Conservation (phyloP, 2,888 invertebrate species). For the Epinotia bilunana region DNA sequence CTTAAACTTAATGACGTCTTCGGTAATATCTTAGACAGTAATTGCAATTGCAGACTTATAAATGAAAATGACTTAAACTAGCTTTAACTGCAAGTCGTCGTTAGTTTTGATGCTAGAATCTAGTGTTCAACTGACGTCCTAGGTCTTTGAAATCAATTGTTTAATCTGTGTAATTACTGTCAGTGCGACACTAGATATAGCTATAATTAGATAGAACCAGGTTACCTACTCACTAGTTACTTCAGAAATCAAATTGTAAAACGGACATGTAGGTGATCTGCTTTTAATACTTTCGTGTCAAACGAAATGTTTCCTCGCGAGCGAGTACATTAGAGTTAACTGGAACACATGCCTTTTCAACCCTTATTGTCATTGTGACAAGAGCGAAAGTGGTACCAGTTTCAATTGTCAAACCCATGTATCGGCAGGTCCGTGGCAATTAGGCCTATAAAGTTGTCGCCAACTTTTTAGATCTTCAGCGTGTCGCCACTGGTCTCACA, state of each 20-base stretch:
- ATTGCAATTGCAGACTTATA: background rate
- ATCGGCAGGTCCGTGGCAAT: background rate
- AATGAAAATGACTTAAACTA: conserved; percentile 10
- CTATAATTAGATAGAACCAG: background rate
- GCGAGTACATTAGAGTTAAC: background rate
- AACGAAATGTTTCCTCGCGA: background rate
- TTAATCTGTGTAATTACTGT: background rate
- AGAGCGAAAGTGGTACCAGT: background rate
- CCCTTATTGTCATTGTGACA: background rate
- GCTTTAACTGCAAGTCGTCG: conserved; percentile 13
- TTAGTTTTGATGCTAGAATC: conserved; percentile 2
- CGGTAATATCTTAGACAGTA: background rate
- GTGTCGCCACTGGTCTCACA: background rate
- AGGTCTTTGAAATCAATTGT: conserved; percentile 23
- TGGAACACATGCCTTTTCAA: background rate
- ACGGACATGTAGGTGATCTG: background rate
- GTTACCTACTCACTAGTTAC: background rate
- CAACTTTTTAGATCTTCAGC: background rate
- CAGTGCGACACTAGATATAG: conserved; percentile 5
- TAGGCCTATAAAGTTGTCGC: background rate
- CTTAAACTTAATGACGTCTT: background rate
- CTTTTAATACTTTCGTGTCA: conserved; percentile 21
- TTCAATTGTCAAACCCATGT: background rate
- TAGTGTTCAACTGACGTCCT: conserved; percentile 12
- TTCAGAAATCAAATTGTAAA: background rate